These are phyloP conservation scores for Aporrectodea caliginosa DNA, from an alignment of 1,140 invertebrate genomes.

Conservation along the genomic window DNA sequence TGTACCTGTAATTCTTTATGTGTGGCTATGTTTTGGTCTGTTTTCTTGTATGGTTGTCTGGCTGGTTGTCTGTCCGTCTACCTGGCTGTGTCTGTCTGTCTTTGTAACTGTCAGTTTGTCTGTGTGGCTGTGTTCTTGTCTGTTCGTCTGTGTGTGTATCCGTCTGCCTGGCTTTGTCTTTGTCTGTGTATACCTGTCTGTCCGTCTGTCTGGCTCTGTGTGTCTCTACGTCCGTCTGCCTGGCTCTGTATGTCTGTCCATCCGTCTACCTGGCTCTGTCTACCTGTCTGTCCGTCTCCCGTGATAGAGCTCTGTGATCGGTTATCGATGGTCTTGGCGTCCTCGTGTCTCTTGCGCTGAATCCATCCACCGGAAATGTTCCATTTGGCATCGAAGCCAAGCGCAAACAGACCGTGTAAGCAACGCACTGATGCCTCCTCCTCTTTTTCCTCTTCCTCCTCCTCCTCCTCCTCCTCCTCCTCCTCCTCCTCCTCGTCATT, in stretches of 20 bases:
- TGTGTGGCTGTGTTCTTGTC: not conserved
- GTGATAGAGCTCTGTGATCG: not conserved
- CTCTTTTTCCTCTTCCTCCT: too few species aligned
- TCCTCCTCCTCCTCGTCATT: too few species aligned
- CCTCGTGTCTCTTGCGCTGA: not conserved
- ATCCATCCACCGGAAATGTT: not conserved
- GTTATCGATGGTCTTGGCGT: not conserved
- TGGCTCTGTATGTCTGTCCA: not conserved
- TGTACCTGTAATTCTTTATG: too few species aligned
- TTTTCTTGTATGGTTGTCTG: not conserved
- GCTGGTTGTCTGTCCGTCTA: not conserved
- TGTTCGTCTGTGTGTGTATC: not conserved
- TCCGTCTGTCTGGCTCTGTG: not conserved
- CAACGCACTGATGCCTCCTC: too few species aligned
- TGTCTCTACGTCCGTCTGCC: not conserved
- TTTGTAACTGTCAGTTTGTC: not conserved
- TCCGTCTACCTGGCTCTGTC: not conserved
- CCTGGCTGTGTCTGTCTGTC: not conserved
- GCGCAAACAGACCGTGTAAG: not conserved
- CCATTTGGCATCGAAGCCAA: not conserved
- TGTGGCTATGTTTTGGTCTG: not conserved
- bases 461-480: too few species aligned
- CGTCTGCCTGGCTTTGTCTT: not conserved
- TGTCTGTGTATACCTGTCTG: not conserved
- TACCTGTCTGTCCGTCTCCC: not conserved